Percentiles rank a stretch among this genome's conserved stretches.
Evolutionary conservation across 1,140 invertebrate genomes (phyloP).

Genomic region (Bombus waltoni): DNA sequence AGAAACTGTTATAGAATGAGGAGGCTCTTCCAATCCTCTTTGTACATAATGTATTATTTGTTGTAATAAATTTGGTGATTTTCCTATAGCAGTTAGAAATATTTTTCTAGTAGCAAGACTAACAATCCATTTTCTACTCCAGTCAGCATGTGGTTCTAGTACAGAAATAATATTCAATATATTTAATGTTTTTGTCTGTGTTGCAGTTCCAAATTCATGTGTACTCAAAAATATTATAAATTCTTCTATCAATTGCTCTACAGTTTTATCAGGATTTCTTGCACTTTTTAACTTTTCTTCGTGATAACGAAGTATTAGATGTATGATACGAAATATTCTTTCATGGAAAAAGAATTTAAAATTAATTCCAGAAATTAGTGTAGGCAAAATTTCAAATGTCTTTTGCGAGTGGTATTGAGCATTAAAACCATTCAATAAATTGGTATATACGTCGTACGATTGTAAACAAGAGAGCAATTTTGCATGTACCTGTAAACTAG

Average conservation of each 20-base stretch:
- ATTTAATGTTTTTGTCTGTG: conserved; percentile 69
- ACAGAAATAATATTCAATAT: conserved; percentile 76
- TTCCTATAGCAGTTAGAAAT: conserved; percentile 71
- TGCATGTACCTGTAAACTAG: conserved; percentile 76
- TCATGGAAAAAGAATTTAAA: conserved; percentile 80
- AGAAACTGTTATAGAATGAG: conserved; percentile 65
- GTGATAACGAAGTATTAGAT: conserved; percentile 75
- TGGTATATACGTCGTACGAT: conserved; percentile 69
- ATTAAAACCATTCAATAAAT: conserved; percentile 73
- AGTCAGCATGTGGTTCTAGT: conserved; percentile 77
- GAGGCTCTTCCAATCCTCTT: conserved; percentile 70
- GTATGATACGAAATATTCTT: conserved; percentile 76
- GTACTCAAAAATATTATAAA: conserved; percentile 76
- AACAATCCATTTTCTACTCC: conserved; percentile 78
- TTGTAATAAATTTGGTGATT: conserved; percentile 74
- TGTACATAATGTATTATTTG: conserved; percentile 63
- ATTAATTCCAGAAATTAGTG: conserved; percentile 76
- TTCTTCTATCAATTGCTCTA: conserved; percentile 78
- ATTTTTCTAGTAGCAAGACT: conserved; percentile 71
- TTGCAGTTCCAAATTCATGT: conserved; percentile 56
- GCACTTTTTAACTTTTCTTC: conserved; percentile 74
- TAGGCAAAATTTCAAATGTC: conserved; percentile 73
- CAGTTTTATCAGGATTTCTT: conserved; percentile 70
- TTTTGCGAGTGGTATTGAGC: conserved; percentile 72
- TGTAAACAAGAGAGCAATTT: conserved; percentile 71